Evolutionary conservation across 2,888 invertebrate genomes (phyloP), one percentile per base, ranked within the genome.

Genomic region (Eupeodes luniger): DNA sequence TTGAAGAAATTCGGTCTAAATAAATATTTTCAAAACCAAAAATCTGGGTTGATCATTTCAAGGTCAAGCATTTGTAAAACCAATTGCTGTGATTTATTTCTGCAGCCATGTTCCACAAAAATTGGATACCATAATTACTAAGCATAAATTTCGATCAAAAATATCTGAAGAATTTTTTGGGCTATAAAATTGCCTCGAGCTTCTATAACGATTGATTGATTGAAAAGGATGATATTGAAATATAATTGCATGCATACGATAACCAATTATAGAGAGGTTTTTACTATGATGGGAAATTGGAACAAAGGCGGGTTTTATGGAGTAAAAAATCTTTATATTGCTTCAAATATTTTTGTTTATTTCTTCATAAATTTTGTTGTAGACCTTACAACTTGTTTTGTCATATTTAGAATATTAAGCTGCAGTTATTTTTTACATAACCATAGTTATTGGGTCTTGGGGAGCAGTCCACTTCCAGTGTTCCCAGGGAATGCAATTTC

Each of bases 401-500:
- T 27, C 27, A 27, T 27, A 27, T 27, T 27, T 27, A 27, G 27
- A 27, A 27, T 27, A 27, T 27, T 27, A 27, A 27, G 27, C 27
- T 16, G 44, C 10, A n/a, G 27, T 27, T 27, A 1, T 27, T n/a
- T 27, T 55, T 53, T 34, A 85, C 90, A 90, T 91, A 80, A 91
- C 91, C 85, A 93, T 75, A n/a, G 92, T 91, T 74, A 91, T 92
- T 5, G 93, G 93, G 88, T 91, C 89, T 74, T 91, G 90, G 0
- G 92, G 92, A 81, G 91, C 91, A 88, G 91, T 92, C 93, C 93
- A 93, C 78, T 92, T 89, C 90, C 92, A 93, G 81, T 91, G 92
- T 53, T 91, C 91, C 93, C 93, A 93, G 11, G 92, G 92, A 27
- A 93, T 91, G 88, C 93, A 93, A 78, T 91, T 93, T 87, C 90